phyloP scores from a whole-genome alignment of 2,797 vertebrate species.

The Lerista edwardsae region DNA sequence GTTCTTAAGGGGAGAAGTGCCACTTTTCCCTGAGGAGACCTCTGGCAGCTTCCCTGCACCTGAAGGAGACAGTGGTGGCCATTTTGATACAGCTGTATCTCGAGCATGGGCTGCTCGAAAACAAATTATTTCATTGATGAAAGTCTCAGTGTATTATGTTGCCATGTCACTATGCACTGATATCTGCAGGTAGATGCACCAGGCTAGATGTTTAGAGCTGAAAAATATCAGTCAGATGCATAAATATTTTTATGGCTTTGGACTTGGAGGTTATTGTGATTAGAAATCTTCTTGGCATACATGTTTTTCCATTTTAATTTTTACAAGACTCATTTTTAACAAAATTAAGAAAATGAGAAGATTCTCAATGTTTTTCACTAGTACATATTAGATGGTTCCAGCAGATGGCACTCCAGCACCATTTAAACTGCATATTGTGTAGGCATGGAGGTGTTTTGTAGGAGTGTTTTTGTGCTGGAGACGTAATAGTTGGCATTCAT shows the following conservation, averaged over 20 bases:
- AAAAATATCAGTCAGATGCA: not conserved
- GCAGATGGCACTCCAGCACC: constrained; percentile 63
- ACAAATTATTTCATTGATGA: too few relatives aligned
- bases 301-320: not conserved
- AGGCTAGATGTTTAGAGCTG: not conserved
- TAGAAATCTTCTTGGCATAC: constrained; percentile 37
- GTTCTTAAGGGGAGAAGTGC: too few relatives aligned
- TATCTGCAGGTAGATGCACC: not conserved
- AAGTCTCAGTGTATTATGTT: not conserved
- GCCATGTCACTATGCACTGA: not conserved
- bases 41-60: too few relatives aligned
- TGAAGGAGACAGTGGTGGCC: too few relatives aligned
- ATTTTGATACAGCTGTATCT: too few relatives aligned
- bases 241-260: constrained; percentile 2
- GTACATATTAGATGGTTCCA: constrained; percentile 23
- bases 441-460: not conserved
- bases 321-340: not conserved
- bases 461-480: not conserved
- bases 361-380: not conserved
- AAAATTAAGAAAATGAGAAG: not conserved
- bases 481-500: rapidly evolving
- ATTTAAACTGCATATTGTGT: rapidly evolving
- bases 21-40: too few relatives aligned
- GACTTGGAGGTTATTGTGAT: constrained; percentile 5
- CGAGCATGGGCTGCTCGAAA: too few relatives aligned